Percentiles rank a stretch among this genome's conserved stretches.
Conservation (phyloP, 2,888 invertebrate species). For the Andricus quercusramuli region DNA sequence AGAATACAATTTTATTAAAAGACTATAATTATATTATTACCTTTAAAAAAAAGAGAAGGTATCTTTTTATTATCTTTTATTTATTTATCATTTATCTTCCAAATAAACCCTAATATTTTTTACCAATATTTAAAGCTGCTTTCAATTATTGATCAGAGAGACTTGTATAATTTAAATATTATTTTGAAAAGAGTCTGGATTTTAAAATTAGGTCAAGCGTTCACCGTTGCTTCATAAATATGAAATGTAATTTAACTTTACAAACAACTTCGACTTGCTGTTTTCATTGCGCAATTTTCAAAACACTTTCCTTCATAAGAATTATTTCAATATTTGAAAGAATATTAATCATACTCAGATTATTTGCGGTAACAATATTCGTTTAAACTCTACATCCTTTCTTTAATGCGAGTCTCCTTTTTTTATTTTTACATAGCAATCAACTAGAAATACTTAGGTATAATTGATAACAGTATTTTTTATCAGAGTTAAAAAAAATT, state of each 20-base stretch:
- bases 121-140: not conserved
- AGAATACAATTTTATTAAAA: not conserved
- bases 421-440: too few relatives aligned
- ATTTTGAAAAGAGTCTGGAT: not conserved
- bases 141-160: not conserved
- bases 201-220: not conserved
- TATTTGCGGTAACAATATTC: too few relatives aligned
- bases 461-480: not conserved
- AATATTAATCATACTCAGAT: too few relatives aligned
- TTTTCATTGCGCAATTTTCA: not conserved
- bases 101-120: too few relatives aligned
- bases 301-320: not conserved
- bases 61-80: too few relatives aligned
- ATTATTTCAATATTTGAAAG: not conserved
- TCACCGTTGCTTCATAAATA: not conserved
- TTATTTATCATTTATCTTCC: too few relatives aligned
- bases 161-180: not conserved
- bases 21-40: too few relatives aligned
- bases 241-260: not conserved
- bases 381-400: too few relatives aligned
- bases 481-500: not conserved
- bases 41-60: too few relatives aligned
- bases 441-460: not conserved
- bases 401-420: too few relatives aligned
- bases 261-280: not conserved